These are phyloP conservation scores for Spodoptera littoralis DNA, from an alignment of 2,888 invertebrate genomes.

Conservation along the genomic window DNA sequence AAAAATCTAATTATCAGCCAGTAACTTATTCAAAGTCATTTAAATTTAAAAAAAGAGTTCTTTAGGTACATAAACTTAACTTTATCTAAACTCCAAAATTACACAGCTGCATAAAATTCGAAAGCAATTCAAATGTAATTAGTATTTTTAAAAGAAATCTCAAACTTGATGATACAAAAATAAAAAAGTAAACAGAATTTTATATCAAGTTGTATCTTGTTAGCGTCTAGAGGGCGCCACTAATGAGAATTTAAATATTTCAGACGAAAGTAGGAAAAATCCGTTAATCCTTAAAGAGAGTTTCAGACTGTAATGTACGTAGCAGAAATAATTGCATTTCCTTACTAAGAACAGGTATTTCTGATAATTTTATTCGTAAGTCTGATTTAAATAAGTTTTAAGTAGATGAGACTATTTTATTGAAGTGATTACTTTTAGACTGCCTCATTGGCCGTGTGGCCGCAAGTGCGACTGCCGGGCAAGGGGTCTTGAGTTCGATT, in stretches of 20 bases:
- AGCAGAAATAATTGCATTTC: slow-evolving; percentile 48
- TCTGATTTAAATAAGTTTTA: too few relatives aligned
- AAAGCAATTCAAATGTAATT: neutral
- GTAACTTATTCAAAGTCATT: too few relatives aligned
- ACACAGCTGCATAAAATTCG: neutral
- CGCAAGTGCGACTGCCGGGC: too few relatives aligned
- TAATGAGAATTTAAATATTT: slow-evolving; percentile 75
- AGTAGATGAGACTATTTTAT: too few relatives aligned
- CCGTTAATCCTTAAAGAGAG: slow-evolving; percentile 53
- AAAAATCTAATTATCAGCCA: too few relatives aligned
- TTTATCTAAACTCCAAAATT: too few relatives aligned
- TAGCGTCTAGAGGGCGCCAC: slow-evolving; percentile 55
- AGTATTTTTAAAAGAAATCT: slow-evolving; percentile 22
- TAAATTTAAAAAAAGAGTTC: too few relatives aligned
- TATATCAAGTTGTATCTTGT: slow-evolving; percentile 62
- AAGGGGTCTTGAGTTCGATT: too few relatives aligned
- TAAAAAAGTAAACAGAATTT: slow-evolving; percentile 64
- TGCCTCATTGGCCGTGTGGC: too few relatives aligned
- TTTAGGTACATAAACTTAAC: too few relatives aligned
- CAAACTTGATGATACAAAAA: slow-evolving; percentile 47
- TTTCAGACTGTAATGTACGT: slow-evolving; percentile 36
- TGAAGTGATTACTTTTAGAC: too few relatives aligned
- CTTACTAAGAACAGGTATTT: slow-evolving; percentile 18
- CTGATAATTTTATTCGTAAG: neutral
- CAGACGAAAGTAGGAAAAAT: slow-evolving; percentile 57